A percentile compares a stretch with the other conserved stretches of the same genome.
Conservation (phyloP, 2,888 invertebrate genomes). For the Meloe dianella region DNA sequence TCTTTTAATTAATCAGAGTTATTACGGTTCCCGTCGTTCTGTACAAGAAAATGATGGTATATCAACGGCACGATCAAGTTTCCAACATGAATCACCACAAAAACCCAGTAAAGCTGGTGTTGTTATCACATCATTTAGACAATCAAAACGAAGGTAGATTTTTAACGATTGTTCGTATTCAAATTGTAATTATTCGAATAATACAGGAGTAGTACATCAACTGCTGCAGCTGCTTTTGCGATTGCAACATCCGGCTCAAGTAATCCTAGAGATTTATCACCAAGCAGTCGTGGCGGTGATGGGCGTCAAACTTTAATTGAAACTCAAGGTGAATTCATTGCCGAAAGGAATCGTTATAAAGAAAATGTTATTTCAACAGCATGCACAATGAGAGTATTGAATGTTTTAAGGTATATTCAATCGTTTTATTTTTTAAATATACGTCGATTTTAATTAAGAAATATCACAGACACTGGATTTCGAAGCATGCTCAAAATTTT, state of each 20-base stretch:
- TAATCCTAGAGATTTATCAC: slow-evolving; percentile 74
- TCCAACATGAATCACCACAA: slow-evolving; percentile 66
- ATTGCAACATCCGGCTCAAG: slow-evolving; percentile 89
- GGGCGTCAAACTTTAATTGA: slow-evolving; percentile 41
- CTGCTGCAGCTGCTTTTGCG: slow-evolving; percentile 89
- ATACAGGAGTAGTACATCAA: slow-evolving; percentile 79
- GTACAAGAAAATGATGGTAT: slow-evolving; percentile 58
- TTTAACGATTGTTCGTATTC: neutral
- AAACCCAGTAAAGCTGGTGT: slow-evolving; percentile 81
- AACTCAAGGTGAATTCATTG: slow-evolving; percentile 54
- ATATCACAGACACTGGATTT: slow-evolving; percentile 80
- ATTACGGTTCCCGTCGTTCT: slow-evolving; percentile 60
- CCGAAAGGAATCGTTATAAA: slow-evolving; percentile 65
- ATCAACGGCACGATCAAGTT: slow-evolving; percentile 66
- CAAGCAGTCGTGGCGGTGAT: slow-evolving; percentile 50
- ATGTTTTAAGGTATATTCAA: slow-evolving; percentile 70
- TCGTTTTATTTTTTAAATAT: slow-evolving; percentile 2
- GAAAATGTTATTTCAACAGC: slow-evolving; percentile 88
- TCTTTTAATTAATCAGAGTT: slow-evolving; percentile 55
- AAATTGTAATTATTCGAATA: neutral
- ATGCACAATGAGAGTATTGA: slow-evolving; percentile 91
- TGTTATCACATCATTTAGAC: slow-evolving; percentile 87
- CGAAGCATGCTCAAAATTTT: slow-evolving; percentile 89
- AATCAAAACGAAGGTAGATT: slow-evolving; percentile 81
- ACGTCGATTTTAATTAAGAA: neutral